These are phyloP conservation scores for Kryptopterus vitreolus DNA, from an alignment of 2,797 vertebrate genomes.

Conservation along the genomic window DNA sequence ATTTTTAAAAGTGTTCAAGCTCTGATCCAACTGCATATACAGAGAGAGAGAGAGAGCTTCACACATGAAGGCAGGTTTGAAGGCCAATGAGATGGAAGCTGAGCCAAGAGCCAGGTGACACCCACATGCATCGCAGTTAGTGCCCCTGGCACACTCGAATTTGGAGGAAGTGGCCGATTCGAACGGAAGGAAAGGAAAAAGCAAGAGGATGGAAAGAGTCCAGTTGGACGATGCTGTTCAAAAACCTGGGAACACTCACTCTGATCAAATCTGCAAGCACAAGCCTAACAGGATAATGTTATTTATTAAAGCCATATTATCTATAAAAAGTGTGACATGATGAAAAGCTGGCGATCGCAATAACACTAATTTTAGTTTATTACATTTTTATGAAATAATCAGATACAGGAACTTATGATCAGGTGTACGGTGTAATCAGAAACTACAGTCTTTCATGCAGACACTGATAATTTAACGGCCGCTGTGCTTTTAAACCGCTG, in stretches of 20 bases:
- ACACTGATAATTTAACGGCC: neutral
- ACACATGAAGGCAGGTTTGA: constrained; percentile 27
- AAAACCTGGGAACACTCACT: constrained; percentile 22
- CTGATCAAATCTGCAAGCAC: constrained; percentile 13
- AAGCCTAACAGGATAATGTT: neutral
- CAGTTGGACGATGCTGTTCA: constrained; percentile 36
- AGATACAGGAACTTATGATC: neutral
- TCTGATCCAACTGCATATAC: constrained; percentile 45
- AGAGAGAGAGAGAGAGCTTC: neutral
- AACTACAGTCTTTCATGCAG: neutral
- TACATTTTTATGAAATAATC: no score
- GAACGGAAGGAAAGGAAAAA: constrained; percentile 49
- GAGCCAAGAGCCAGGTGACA: constrained; percentile 45
- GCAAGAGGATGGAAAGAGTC: constrained; percentile 51
- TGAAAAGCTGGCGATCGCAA: constrained; percentile 7
- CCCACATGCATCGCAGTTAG: constrained; percentile 42
- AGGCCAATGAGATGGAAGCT: constrained; percentile 29
- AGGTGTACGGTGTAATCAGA: constrained; percentile 1
- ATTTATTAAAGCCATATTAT: constrained; percentile 21
- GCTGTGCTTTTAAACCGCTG: neutral
- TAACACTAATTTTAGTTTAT: neutral
- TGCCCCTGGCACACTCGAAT: constrained; percentile 44
- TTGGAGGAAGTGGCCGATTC: constrained; percentile 53
- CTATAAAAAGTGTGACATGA: neutral
- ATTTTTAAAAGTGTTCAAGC: constrained; percentile 49